Evolutionary conservation across 2,888 invertebrate genomes (phyloP), one percentile per base, ranked within the genome.

Genomic region (Cosmorhoe ocellata): DNA sequence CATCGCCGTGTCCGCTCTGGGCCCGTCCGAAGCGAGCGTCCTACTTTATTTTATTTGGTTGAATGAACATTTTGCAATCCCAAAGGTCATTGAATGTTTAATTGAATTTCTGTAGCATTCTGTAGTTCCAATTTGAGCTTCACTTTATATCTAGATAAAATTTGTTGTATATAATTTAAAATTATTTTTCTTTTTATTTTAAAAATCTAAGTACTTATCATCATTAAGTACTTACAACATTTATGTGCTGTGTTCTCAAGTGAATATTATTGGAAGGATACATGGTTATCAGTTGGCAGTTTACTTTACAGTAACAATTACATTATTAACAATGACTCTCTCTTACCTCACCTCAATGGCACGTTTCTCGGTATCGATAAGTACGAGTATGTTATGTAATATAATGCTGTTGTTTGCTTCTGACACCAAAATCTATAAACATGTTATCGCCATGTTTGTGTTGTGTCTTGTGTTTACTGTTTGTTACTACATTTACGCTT

Each of bases 1-100:
- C 66, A 56, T 53, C 56, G 58, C 65, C 61, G 59, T 69, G 61
- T 70, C 67, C 58, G 58, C 63, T 70, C 62, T 66, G 63, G 60
- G 60, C 60, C 59, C 46, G 55, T 59, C 48, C 58, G 59, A 58
- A 58, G 40, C 64, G 51, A 55, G 59, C 60, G 63, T 42, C 59
- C 64, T 51, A 65, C 59, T 71, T 70, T 56, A 61, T 53, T 63
- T 56, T 58, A 66, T 66, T 66, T 58, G 63, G 55, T 64, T 67
- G 60, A 67, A 64, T 66, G 60, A 64, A 59, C 58, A 45, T 36
- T 52, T 43, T 33, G 42, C 43, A 54, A 47, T 50, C 45, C 37
- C 27, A 54, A 56, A 58, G 53, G 53, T 56, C 51, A 49, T 53
- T 49, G 51, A 58, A 53, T 57, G 40, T 56, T 48, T 51, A 50